A percentile compares a stretch with the other conserved stretches of the same genome.
These are phyloP conservation scores for Semaprochilodus insignis DNA, from an alignment of 2,797 vertebrate species.

Conservation along the genomic window DNA sequence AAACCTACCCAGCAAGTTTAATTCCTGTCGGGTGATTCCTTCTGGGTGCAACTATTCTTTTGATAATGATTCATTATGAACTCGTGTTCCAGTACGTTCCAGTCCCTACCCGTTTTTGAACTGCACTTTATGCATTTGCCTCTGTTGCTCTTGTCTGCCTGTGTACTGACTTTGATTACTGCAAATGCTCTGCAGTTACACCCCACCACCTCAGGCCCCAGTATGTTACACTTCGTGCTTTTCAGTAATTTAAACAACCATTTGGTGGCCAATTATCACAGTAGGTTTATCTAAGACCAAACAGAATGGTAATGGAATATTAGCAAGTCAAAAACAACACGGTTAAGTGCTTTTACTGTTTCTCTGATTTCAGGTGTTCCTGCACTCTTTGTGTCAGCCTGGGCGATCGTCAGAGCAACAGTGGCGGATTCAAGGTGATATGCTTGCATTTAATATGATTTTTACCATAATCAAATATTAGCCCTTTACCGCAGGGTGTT, in stretches of 20 bases:
- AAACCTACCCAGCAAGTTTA: too few species aligned
- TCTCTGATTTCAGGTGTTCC: conserved; percentile 85
- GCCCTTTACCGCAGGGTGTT: too few species aligned
- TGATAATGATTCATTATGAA: too few species aligned
- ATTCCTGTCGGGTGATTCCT: too few species aligned
- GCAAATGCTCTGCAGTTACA: not conserved
- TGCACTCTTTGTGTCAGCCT: conserved; percentile 83
- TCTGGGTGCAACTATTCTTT: too few species aligned
- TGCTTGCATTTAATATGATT: not conserved
- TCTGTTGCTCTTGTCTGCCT: not conserved
- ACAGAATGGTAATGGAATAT: not conserved
- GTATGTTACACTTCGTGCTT: not conserved
- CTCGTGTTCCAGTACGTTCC: too few species aligned
- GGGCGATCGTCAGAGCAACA: conserved; percentile 84
- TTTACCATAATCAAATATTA: too few species aligned
- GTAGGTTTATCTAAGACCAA: not conserved
- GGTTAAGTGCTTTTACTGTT: not conserved
- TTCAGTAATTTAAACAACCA: not conserved
- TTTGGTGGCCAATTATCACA: not conserved
- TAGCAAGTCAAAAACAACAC: not conserved
- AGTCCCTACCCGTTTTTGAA: not conserved
- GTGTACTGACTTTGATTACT: not conserved
- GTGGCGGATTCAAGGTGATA: conserved; percentile 87
- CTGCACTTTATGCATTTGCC: not conserved
- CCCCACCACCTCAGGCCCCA: not conserved